Percentiles rank a stretch among this genome's conserved stretches.
Conservation (phyloP, 2,113 vertebrate species). For the Miniopterus natalensis region DNA sequence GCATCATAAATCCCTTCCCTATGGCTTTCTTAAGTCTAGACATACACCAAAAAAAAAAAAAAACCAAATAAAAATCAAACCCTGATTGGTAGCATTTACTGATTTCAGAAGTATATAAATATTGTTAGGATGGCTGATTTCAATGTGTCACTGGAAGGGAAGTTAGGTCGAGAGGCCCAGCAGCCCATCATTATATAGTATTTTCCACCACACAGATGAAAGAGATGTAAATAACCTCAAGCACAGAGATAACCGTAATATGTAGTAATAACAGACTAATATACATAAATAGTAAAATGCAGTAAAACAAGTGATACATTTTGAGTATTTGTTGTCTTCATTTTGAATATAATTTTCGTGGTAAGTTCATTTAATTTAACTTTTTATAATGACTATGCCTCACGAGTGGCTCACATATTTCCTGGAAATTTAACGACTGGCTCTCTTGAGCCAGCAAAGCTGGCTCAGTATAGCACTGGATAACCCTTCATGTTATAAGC, state of each 20-base stretch:
- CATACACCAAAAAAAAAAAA: not conserved
- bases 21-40: slow-evolving; percentile 18
- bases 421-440: not conserved
- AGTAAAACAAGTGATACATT: not conserved
- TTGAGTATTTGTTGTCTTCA: not conserved
- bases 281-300: not conserved
- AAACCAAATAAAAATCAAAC: not conserved
- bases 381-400: not conserved
- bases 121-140: not conserved
- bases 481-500: not conserved
- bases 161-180: not conserved
- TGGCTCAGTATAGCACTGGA: not conserved
- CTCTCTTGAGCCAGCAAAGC: not conserved
- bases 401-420: not conserved
- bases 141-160: not conserved
- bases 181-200: not conserved
- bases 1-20: not conserved
- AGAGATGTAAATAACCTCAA: not conserved
- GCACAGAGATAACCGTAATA: not conserved
- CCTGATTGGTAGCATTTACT: not conserved
- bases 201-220: not conserved
- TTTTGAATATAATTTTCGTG: not conserved
- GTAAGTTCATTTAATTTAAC: not conserved
- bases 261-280: not conserved
- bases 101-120: not conserved